Percentiles rank a stretch among this genome's conserved stretches.
phyloP scores from a whole-genome alignment of 2,113 vertebrate genomes.

The Nycticorax nycticorax region DNA sequence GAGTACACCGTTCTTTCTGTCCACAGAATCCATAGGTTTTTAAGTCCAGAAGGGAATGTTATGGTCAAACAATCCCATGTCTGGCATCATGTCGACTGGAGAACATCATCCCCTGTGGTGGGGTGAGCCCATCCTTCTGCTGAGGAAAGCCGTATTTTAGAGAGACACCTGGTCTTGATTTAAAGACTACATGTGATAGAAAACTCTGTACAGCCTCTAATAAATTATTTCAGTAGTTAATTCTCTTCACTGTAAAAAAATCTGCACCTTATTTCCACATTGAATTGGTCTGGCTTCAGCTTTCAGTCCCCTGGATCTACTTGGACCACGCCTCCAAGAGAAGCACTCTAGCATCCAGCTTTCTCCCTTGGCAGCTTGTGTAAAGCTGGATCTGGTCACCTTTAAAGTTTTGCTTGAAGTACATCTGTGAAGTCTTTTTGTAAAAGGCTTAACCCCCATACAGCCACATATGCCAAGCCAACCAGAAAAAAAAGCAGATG shows the following conservation, averaged over 20 bases:
- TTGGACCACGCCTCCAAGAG: background rate
- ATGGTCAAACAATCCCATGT: background rate
- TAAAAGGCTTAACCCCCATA: background rate
- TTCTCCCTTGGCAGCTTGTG: background rate
- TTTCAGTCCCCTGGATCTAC: background rate
- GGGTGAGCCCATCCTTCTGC: background rate
- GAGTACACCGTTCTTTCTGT: background rate
- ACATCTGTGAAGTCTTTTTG: background rate
- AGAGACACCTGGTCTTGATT: slow-evolving; percentile 23
- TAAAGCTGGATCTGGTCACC: background rate
- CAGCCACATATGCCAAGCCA: background rate
- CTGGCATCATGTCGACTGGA: background rate
- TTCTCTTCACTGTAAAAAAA: slow-evolving; percentile 16
- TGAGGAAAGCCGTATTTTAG: background rate
- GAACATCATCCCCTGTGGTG: background rate
- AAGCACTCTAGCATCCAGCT: background rate
- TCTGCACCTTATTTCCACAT: background rate
- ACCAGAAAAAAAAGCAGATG: background rate
- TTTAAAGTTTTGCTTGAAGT: background rate
- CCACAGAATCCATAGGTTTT: background rate
- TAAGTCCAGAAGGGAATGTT: background rate
- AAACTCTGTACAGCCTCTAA: background rate
- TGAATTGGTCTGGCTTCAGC: background rate
- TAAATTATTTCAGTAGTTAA: slow-evolving; percentile 43
- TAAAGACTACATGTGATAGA: background rate